A percentile compares a stretch with the other conserved stretches of the same genome.
These are phyloP conservation scores for Eulemur rubriventer DNA, from an alignment of 2,797 vertebrate genomes.

Conservation along the genomic window DNA sequence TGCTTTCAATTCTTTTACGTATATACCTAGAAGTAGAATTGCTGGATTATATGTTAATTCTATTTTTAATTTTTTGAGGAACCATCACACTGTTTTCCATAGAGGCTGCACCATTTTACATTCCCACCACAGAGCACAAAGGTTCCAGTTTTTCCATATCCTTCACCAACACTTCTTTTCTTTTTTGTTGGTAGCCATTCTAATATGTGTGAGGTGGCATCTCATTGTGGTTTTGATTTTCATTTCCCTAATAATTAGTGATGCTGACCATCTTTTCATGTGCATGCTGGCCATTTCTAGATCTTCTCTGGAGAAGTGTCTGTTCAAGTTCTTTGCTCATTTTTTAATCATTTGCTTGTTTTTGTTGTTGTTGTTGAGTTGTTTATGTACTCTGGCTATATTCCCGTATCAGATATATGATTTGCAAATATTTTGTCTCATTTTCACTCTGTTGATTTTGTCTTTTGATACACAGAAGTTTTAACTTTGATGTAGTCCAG, in stretches of 20 bases:
- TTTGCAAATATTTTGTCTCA: not conserved
- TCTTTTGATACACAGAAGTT: not conserved
- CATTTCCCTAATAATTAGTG: not conserved
- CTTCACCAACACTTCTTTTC: not conserved
- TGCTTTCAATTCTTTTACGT: not conserved
- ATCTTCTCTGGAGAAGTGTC: not conserved
- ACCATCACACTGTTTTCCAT: not conserved
- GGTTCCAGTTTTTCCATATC: not conserved
- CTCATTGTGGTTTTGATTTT: not conserved
- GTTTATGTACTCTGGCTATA: not conserved
- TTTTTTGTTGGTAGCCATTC: not conserved
- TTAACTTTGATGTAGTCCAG: not conserved
- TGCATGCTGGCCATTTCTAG: not conserved
- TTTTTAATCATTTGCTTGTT: not conserved
- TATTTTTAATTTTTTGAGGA: not conserved
- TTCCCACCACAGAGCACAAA: not conserved
- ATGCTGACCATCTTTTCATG: not conserved
- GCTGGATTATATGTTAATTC: not conserved
- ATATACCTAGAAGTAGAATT: not conserved
- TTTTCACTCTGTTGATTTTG: not conserved
- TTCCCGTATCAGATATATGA: not conserved
- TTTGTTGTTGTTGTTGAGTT: not conserved
- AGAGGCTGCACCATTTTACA: not conserved
- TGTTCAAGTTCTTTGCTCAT: not conserved
- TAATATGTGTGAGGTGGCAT: not conserved